Conservation (phyloP, 1,140 invertebrate species). For the Gryon sp. region DNA sequence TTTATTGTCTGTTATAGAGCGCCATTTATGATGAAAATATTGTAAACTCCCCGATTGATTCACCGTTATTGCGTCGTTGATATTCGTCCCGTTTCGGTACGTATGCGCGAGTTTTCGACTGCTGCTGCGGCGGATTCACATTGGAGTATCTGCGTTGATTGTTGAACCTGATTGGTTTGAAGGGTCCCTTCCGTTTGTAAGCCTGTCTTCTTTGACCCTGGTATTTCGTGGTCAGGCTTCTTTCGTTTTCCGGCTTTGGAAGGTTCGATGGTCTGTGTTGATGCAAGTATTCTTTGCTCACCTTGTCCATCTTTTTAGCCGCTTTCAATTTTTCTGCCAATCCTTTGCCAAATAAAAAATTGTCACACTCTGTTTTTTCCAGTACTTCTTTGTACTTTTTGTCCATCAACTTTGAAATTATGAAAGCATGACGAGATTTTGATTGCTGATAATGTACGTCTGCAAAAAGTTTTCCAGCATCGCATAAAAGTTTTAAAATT, state of each 20-base stretch:
- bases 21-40: slow-evolving; percentile 7
- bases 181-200: slow-evolving; percentile 7
- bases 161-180: too few species aligned
- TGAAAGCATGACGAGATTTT: slow-evolving; percentile 34
- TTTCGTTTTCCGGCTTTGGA: slow-evolving; percentile 52
- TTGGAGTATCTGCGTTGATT: too few species aligned
- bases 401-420: slow-evolving; percentile 25
- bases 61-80: slow-evolving; percentile 7
- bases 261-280: too few species aligned
- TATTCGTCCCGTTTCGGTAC: too few species aligned
- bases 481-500: slow-evolving; percentile 23
- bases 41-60: not conserved
- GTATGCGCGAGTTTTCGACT: too few species aligned
- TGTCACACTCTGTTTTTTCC: slow-evolving; percentile 34
- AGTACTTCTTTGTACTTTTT: slow-evolving; percentile 31
- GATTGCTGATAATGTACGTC: slow-evolving; percentile 24
- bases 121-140: too few species aligned
- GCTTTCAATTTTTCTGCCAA: too few species aligned
- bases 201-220: slow-evolving; percentile 9
- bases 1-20: not conserved
- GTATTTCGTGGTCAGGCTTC: slow-evolving; percentile 18
- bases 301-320: too few species aligned
- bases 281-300: too few species aligned
- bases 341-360: slow-evolving; percentile 23
- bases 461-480: slow-evolving; percentile 43